Percentiles rank a stretch among this genome's conserved stretches.
Evolutionary conservation across 2,113 vertebrate genomes (phyloP).

Genomic region (Cebidichthys violaceus): DNA sequence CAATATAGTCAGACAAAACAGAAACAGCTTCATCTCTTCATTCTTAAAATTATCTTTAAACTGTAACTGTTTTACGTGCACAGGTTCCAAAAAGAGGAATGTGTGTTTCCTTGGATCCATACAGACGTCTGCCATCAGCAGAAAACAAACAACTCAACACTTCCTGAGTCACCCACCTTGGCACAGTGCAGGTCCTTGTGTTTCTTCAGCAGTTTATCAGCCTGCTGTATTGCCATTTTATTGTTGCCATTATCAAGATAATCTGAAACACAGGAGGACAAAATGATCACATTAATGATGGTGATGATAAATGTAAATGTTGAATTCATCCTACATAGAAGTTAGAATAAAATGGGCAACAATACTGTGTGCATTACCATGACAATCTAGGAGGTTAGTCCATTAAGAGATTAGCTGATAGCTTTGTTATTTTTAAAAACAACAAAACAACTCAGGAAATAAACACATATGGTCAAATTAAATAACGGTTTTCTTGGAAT

Average conservation of each 20-base stretch:
- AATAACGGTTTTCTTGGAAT: no score
- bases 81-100: not conserved
- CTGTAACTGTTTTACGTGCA: not conserved
- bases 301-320: not conserved
- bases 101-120: not conserved
- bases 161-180: constrained; percentile 85
- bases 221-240: constrained; percentile 99
- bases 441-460: no score
- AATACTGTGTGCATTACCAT: not conserved
- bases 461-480: no score
- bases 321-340: no score
- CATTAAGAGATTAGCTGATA: no score
- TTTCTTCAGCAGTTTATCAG: constrained; percentile 97
- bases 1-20: not conserved
- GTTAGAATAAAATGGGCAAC: not conserved
- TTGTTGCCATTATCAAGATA: constrained; percentile 99
- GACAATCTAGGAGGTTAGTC: not conserved
- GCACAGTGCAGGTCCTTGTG: constrained; percentile 99
- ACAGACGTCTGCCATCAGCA: not conserved
- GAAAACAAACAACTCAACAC: not conserved
- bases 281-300: not conserved
- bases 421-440: no score
- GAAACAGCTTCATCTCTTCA: not conserved
- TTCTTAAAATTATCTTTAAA: not conserved
- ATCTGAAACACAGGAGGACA: constrained; percentile 81